A percentile compares a stretch with the other conserved stretches of the same genome.
Evolutionary conservation across 1,140 invertebrate species (phyloP).

Genomic region (Holotrichia oblita): DNA sequence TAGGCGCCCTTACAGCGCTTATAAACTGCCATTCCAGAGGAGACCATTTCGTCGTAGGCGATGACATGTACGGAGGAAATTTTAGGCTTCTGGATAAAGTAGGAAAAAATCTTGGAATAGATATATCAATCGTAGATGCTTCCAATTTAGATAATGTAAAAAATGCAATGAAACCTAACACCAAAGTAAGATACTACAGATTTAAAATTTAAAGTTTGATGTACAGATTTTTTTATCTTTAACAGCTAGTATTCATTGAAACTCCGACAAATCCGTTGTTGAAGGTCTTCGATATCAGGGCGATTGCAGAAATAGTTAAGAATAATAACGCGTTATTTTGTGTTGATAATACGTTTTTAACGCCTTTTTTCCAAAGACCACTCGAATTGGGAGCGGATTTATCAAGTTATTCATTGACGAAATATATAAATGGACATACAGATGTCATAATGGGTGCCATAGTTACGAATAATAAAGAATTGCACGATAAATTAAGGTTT

Average conservation of each 20-base stretch:
- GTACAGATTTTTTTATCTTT: background rate
- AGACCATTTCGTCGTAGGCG: constrained; percentile 90
- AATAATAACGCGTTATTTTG: constrained; percentile 80
- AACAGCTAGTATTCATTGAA: constrained; percentile 95
- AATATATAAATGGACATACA: constrained; percentile 98
- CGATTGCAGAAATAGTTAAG: constrained; percentile 70
- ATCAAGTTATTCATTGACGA: constrained; percentile 92
- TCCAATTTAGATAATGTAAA: constrained; percentile 74
- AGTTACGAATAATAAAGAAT: constrained; percentile 76
- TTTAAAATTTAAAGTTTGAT: background rate
- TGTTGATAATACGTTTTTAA: constrained; percentile 98
- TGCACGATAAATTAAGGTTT: constrained; percentile 80
- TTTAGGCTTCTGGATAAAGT: constrained; percentile 73
- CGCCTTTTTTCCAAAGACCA: constrained; percentile 93
- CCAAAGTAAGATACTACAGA: constrained; percentile 72
- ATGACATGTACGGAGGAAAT: constrained; percentile 98
- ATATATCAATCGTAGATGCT: constrained; percentile 84
- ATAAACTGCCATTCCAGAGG: constrained; percentile 80
- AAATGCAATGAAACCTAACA: constrained; percentile 80
- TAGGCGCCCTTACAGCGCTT: constrained; percentile 85
- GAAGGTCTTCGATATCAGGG: constrained; percentile 90
- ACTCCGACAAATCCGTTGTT: constrained; percentile 97
- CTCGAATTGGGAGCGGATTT: constrained; percentile 92
- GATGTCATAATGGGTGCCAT: constrained; percentile 97
- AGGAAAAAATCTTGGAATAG: constrained; percentile 73